Evolutionary conservation across 2,888 invertebrate species (phyloP).

Genomic region (Parnassius mnemosyne): DNA sequence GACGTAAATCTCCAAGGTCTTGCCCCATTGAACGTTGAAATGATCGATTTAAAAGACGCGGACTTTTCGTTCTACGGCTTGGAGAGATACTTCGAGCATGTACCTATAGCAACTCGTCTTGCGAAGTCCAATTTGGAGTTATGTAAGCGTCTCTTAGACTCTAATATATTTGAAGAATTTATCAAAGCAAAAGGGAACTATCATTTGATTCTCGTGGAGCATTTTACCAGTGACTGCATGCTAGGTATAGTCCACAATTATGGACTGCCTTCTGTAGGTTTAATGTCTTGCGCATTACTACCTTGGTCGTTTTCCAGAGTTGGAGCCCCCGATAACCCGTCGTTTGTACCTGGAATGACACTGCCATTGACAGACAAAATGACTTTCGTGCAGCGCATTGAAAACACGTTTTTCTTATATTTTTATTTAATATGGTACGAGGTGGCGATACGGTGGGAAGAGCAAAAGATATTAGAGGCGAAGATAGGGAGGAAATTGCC

Average conservation of each 20-base stretch:
- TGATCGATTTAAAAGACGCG: constrained; percentile 42
- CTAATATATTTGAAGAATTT: constrained; percentile 47
- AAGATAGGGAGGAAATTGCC: constrained; percentile 56
- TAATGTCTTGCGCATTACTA: constrained; percentile 59
- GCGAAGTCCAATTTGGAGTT: constrained; percentile 39
- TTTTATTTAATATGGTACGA: constrained; percentile 45
- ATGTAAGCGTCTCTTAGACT: constrained; percentile 48
- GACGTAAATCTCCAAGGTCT: constrained; percentile 49
- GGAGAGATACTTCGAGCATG: constrained; percentile 35
- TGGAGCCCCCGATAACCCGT: constrained; percentile 62
- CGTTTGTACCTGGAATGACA: constrained; percentile 57
- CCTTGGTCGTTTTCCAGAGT: constrained; percentile 60
- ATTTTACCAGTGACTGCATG: constrained; percentile 74
- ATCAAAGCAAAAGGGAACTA: constrained; percentile 52
- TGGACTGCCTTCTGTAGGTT: constrained; percentile 55
- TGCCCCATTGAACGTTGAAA: constrained; percentile 43
- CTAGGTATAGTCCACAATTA: constrained; percentile 64
- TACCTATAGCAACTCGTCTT: constrained; percentile 33
- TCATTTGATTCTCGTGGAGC: constrained; percentile 71
- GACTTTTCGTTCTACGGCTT: constrained; percentile 39
- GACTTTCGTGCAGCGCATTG: constrained; percentile 59
- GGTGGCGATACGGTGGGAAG: constrained; percentile 39
- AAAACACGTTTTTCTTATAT: constrained; percentile 56
- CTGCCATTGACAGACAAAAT: constrained; percentile 50
- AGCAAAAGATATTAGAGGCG: constrained; percentile 49